Evolutionary conservation across 2,888 invertebrate genomes (phyloP).

Genomic region (Lamellibrachia satsuma): DNA sequence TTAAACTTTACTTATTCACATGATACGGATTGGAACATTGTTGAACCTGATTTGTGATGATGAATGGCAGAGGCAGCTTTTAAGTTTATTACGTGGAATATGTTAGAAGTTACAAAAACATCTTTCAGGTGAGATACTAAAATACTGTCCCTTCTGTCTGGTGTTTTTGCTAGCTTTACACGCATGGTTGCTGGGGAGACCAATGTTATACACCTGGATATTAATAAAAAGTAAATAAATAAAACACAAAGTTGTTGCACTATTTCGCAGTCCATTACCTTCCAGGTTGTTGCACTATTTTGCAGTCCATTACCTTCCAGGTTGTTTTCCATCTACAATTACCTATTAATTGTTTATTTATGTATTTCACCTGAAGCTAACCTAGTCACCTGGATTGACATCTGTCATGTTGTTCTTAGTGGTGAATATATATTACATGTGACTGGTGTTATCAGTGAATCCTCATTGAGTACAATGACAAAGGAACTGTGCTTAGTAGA

Average conservation of each 20-base stretch:
- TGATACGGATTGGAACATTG: too few relatives aligned
- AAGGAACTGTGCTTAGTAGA: neutral
- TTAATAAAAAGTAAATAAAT: conserved; percentile 5
- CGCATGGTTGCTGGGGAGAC: neutral
- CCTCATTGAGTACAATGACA: neutral
- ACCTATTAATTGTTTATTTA: neutral
- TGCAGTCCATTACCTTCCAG: neutral
- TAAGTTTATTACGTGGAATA: too few relatives aligned
- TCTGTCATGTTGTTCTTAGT: neutral
- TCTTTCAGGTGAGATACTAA: too few relatives aligned
- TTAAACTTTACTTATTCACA: too few relatives aligned
- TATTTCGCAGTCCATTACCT: neutral
- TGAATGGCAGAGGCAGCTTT: too few relatives aligned
- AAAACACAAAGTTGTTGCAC: neutral
- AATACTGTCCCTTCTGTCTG: too few relatives aligned
- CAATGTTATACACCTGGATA: neutral
- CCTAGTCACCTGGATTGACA: neutral
- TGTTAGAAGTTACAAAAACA: too few relatives aligned
- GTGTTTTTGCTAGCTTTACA: neutral
- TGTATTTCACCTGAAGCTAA: neutral
- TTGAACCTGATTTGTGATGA: too few relatives aligned
- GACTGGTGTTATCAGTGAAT: neutral
- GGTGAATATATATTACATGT: neutral
- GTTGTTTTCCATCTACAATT: neutral
- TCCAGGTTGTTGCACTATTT: neutral